Conservation (phyloP, 37 sponge, comb jelly and placozoan species). For the Cladorhizidae sp. region DNA sequence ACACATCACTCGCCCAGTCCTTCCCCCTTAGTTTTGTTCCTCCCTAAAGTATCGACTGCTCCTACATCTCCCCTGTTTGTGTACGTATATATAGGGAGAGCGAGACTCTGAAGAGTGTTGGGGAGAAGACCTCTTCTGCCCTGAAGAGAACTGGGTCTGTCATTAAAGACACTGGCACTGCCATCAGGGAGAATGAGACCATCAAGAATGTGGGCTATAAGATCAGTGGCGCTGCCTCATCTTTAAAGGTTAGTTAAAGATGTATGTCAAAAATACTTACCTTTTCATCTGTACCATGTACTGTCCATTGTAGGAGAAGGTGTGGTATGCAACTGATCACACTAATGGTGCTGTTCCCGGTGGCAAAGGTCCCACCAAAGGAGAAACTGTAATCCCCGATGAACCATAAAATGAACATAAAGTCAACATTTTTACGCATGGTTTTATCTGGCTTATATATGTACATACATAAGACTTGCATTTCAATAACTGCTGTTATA, state of each 20-base stretch:
- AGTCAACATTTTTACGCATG: too few species aligned
- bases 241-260: conserved; percentile 2
- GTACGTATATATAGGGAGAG: conserved; percentile 67
- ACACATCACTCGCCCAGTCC: too few species aligned
- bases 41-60: too few species aligned
- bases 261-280: neutral
- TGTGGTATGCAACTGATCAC: conserved; percentile 23
- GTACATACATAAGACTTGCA: too few species aligned
- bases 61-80: too few species aligned
- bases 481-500: too few species aligned
- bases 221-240: neutral
- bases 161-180: conserved; percentile 52
- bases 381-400: conserved; percentile 47
- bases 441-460: too few species aligned
- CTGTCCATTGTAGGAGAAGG: conserved; percentile 10
- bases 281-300: neutral
- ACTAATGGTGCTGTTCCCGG: neutral
- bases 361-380: conserved; percentile 3
- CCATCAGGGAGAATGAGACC: conserved; percentile 6
- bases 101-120: conserved; percentile 59
- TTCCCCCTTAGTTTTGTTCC: too few species aligned
- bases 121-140: conserved; percentile 53
- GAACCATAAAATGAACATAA: conserved; percentile 18
- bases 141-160: conserved; percentile 62
- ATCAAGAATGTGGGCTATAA: conserved; percentile 10